Percentiles rank a stretch among this genome's conserved stretches.
phyloP scores from a whole-genome alignment of 2,797 vertebrate genomes.

The Phalloptychus januarius region DNA sequence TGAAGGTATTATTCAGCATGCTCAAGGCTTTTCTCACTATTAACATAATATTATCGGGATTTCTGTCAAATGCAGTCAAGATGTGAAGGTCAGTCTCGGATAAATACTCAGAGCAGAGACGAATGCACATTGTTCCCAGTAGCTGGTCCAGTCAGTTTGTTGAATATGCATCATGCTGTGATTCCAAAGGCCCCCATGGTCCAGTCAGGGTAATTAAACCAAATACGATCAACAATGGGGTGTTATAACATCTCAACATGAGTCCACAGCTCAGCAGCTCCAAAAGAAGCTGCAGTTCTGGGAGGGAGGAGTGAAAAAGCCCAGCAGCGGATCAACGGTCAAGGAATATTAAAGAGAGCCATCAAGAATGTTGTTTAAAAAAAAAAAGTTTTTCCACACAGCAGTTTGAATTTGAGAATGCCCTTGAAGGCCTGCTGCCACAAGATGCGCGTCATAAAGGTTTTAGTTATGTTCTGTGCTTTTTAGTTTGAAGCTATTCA shows the following conservation, averaged over 20 bases:
- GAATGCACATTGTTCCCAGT: conserved; percentile 49
- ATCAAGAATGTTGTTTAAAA: conserved; percentile 33
- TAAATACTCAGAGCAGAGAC: conserved; percentile 44
- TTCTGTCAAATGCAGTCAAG: conserved; percentile 22
- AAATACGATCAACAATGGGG: conserved; percentile 60
- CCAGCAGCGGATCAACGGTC: conserved; percentile 46
- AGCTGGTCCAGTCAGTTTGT: conserved; percentile 64
- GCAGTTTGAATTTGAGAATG: conserved; percentile 25
- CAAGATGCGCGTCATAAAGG: conserved; percentile 7
- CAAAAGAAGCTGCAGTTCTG: conserved; percentile 45
- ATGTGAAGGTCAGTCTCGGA: conserved; percentile 53
- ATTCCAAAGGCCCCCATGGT: conserved; percentile 52
- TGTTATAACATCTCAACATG: conserved; percentile 71
- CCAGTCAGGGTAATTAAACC: conserved; percentile 70
- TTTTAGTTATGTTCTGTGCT: conserved; percentile 37
- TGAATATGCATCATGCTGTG: conserved; percentile 66
- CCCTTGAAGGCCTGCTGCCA: conserved; percentile 47
- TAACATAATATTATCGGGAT: conserved; percentile 25
- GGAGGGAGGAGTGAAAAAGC: conserved; percentile 26
- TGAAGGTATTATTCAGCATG: conserved; percentile 14
- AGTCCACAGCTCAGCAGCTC: conserved; percentile 58
- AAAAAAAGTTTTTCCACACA: conserved; percentile 33
- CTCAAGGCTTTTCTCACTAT: background rate
- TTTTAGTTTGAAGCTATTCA: conserved; percentile 46
- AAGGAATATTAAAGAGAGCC: conserved; percentile 42